A percentile compares a stretch with the other conserved stretches of the same genome.
Evolutionary conservation across 2,888 invertebrate genomes (phyloP).

Genomic region (Spisula subtruncata): DNA sequence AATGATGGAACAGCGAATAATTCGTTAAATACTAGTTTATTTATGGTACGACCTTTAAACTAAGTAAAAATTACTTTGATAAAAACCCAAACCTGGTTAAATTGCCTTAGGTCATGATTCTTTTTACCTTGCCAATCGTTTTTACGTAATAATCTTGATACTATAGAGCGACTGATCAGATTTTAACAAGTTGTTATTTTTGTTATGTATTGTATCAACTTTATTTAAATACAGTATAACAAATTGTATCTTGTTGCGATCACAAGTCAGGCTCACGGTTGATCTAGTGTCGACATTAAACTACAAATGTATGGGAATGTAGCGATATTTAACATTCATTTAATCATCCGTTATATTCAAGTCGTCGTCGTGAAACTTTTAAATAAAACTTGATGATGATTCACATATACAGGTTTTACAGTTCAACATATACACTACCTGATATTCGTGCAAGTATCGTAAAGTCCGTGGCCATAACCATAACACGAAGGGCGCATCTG

Average conservation of each 20-base stretch:
- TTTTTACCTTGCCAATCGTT: not conserved
- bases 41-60: not conserved
- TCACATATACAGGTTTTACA: no score
- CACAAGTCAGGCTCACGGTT: not conserved
- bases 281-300: not conserved
- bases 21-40: not conserved
- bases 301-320: not conserved
- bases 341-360: not conserved
- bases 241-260: not conserved
- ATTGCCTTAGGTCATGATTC: not conserved
- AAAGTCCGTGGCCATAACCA: no score
- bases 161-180: not conserved
- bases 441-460: no score
- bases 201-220: not conserved
- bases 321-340: not conserved
- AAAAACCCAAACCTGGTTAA: not conserved
- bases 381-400: no score
- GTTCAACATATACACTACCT: no score
- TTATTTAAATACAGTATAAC: not conserved
- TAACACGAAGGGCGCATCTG: no score
- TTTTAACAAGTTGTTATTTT: not conserved
- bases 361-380: not conserved
- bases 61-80: not conserved
- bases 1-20: not conserved
- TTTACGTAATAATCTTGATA: not conserved